A percentile compares a stretch with the other conserved stretches of the same genome.
phyloP scores from a whole-genome alignment of 2,888 invertebrate genomes.

The Leptarthrus brevirostris region DNA sequence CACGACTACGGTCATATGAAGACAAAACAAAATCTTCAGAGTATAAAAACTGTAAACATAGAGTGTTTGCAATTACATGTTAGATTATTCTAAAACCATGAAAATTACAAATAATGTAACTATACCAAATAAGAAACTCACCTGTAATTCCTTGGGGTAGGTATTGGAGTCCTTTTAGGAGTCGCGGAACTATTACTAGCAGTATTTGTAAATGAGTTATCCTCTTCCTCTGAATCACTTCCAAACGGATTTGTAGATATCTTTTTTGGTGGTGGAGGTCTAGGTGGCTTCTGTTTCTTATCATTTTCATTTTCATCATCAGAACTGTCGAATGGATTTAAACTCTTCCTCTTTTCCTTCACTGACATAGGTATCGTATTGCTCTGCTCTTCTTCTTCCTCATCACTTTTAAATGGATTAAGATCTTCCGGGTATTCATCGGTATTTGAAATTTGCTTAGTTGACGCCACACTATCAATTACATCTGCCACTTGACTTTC shows the following conservation, averaged over 20 bases:
- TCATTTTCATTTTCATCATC: conserved; percentile 70
- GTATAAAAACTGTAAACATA: too few relatives aligned
- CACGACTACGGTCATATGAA: too few relatives aligned
- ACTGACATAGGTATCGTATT: not conserved
- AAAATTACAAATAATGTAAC: too few relatives aligned
- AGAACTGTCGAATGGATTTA: conserved; percentile 78
- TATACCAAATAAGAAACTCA: too few relatives aligned
- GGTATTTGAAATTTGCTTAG: conserved; percentile 45
- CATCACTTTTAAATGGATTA: conserved; percentile 85
- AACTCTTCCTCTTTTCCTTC: conserved; percentile 56
- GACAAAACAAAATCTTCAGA: too few relatives aligned
- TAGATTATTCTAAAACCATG: too few relatives aligned
- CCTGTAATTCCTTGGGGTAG: conserved; percentile 63
- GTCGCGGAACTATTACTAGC: conserved; percentile 59
- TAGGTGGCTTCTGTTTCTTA: conserved; percentile 62
- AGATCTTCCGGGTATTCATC: conserved; percentile 78
- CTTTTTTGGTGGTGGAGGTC: conserved; percentile 66
- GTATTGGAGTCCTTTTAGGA: conserved; percentile 61
- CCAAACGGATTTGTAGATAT: conserved; percentile 78
- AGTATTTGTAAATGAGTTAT: conserved; percentile 67
- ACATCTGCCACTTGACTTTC: conserved; percentile 20
- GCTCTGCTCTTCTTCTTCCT: conserved; percentile 68
- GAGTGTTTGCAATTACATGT: too few relatives aligned
- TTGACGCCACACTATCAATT: conserved; percentile 48
- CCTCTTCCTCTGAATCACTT: conserved; percentile 76